phyloP scores from a whole-genome alignment of 2,888 invertebrate genomes.

The Malachius bipustulatus region DNA sequence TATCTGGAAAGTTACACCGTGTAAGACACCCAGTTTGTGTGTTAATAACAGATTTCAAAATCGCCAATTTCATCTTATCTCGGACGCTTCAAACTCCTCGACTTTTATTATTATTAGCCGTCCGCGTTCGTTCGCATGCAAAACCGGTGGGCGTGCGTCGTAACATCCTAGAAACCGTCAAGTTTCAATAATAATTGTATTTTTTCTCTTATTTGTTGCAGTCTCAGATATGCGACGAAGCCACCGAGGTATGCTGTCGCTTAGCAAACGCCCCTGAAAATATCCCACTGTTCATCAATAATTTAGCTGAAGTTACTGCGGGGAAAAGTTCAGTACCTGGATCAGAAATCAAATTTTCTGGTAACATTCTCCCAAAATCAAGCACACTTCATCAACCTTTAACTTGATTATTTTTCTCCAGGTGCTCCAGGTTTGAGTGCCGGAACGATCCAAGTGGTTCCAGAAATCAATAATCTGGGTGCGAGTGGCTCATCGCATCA shows the following conservation, averaged over 20 bases:
- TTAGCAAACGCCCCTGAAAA: slow-evolving; percentile 20
- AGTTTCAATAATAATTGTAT: too few relatives aligned
- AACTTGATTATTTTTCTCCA: neutral
- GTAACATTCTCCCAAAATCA: slow-evolving; percentile 3
- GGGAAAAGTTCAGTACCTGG: slow-evolving; percentile 29
- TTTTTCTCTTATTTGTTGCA: slow-evolving; percentile 24
- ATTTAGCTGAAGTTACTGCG: slow-evolving; percentile 17
- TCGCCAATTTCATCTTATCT: too few relatives aligned
- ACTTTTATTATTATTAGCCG: too few relatives aligned
- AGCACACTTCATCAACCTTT: too few relatives aligned
- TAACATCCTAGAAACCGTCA: too few relatives aligned
- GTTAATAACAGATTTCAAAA: too few relatives aligned
- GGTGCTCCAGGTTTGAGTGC: slow-evolving; percentile 26
- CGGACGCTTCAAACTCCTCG: too few relatives aligned
- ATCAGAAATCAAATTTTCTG: slow-evolving; percentile 24
- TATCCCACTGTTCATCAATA: slow-evolving; percentile 20
- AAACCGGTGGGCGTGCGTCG: too few relatives aligned
- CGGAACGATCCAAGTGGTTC: slow-evolving; percentile 27
- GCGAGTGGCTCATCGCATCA: slow-evolving; percentile 26
- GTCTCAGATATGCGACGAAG: slow-evolving; percentile 33
- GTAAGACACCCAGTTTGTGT: too few relatives aligned
- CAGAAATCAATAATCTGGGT: slow-evolving; percentile 22
- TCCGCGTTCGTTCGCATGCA: too few relatives aligned
- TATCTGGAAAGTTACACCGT: too few relatives aligned
- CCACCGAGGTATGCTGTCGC: slow-evolving; percentile 37